Evolutionary conservation across 1,140 invertebrate genomes (phyloP), one percentile per base, ranked within the genome.

Genomic region (Drosophila willistoni): DNA sequence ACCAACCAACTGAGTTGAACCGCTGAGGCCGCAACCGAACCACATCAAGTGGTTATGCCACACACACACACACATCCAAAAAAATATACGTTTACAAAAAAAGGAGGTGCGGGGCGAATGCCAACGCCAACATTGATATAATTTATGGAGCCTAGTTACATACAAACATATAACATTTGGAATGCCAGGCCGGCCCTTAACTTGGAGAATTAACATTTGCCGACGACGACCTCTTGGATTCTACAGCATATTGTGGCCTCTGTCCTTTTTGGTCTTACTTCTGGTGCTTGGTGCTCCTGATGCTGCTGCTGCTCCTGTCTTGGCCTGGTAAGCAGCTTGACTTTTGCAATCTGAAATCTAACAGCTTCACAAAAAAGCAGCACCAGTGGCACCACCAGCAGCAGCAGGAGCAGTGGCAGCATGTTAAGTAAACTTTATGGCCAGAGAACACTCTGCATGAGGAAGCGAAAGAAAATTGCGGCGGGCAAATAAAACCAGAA

Each of bases 391-490:
- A n/a, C 12, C 29, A 25, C 2, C 34, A 55, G 14, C 14, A 33
- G 12, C 41, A 33, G 39, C 82, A 68, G 60, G 44, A 51, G 44
- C 44, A 19, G 70, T 60, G 71, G 83, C 83, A 77, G 84, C 80
- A 87, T 87, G 84, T 87, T 87, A 87, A 87, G 84, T 82, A 87
- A 87, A 87, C 84, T 87, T 87, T 87, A 87, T 89, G 84, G 78
- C 82, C 75, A 80, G 74, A 76, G 54, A 36, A 68, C 61, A 77
- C 77, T 66, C 56, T 55, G 42, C 47, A 77, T 36, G 59, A 65
- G 54, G 47, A 19, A 57, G 61, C 0, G 61, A 77, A 66, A 78
- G 83, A 77, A 73, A 84, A 84, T 82, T 84, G 81, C 81, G 76
- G 79, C 65, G 76, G 64, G 79, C 81, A 82, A 89, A 86, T 86